A percentile compares a stretch with the other conserved stretches of the same genome.
Evolutionary conservation across 2,888 invertebrate genomes (phyloP).

Genomic region (Tiliacea aurago): DNA sequence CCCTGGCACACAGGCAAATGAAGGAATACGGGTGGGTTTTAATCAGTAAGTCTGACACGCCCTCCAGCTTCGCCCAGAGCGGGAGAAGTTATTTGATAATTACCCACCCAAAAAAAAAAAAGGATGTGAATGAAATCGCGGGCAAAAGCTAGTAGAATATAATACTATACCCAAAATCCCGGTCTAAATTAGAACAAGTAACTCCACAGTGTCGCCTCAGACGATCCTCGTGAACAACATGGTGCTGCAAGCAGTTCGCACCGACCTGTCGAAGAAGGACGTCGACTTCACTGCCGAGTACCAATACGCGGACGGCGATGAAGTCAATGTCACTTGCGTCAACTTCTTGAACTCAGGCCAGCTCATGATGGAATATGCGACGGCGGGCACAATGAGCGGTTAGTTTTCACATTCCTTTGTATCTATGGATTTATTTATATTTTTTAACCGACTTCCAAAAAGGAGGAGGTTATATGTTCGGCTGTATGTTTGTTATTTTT

Average conservation of each 20-base stretch:
- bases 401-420: background rate
- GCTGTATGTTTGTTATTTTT: no score
- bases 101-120: no score
- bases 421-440: background rate
- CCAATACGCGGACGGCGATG: constrained; percentile 20
- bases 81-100: no score
- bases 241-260: constrained; percentile 15
- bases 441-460: no score
- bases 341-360: fast-evolving
- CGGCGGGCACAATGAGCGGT: constrained; percentile 8
- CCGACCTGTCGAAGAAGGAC: background rate
- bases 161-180: background rate
- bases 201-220: constrained; percentile 21
- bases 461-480: no score
- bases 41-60: no score
- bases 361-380: constrained; percentile 4
- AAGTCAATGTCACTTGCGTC: constrained; percentile 13
- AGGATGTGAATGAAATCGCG: no score
- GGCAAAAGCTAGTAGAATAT: background rate
- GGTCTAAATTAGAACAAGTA: background rate
- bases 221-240: constrained; percentile 44
- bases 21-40: no score
- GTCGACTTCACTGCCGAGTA: constrained; percentile 31
- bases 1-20: no score
- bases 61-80: no score